Evolutionary conservation across 2,888 invertebrate species (phyloP).

Genomic region (Uropetala carovei): DNA sequence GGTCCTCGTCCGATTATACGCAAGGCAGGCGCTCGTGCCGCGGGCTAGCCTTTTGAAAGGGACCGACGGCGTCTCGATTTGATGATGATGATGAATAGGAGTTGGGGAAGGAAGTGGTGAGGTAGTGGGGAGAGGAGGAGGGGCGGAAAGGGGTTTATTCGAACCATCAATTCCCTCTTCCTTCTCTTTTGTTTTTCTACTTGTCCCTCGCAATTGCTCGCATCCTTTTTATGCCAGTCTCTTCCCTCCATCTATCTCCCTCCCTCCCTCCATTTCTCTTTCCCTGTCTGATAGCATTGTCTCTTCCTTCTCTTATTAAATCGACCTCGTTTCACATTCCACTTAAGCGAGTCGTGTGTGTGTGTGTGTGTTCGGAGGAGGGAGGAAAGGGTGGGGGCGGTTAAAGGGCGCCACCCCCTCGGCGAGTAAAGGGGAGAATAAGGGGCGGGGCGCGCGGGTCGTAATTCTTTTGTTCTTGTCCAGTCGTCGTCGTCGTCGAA

Average conservation of each 20-base stretch:
- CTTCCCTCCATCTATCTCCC: background rate
- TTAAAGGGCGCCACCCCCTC: background rate
- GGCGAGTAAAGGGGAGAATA: background rate
- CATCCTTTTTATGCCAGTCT: slow-evolving; percentile 34
- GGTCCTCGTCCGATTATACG: background rate
- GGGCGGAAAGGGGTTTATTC: background rate
- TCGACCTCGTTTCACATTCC: slow-evolving; percentile 26
- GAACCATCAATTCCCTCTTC: slow-evolving; percentile 28
- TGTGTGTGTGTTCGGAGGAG: too few species aligned
- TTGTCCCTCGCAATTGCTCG: slow-evolving; percentile 56
- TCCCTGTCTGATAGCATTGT: background rate
- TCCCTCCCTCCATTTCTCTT: background rate
- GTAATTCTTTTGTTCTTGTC: slow-evolving; percentile 9
- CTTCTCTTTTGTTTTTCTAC: background rate
- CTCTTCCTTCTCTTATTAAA: slow-evolving; percentile 1
- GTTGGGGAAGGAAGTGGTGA: background rate
- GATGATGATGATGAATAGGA: slow-evolving; percentile 33
- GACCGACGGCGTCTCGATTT: slow-evolving; percentile 23
- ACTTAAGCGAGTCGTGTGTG: too few species aligned
- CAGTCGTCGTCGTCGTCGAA: background rate
- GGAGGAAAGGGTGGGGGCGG: too few species aligned
- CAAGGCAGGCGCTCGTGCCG: background rate
- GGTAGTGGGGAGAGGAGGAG: background rate
- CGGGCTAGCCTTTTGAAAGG: slow-evolving; percentile 1
- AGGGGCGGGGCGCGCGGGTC: background rate